These are phyloP conservation scores for Colius striatus DNA, from an alignment of 2,113 vertebrate species.

Conservation along the genomic window DNA sequence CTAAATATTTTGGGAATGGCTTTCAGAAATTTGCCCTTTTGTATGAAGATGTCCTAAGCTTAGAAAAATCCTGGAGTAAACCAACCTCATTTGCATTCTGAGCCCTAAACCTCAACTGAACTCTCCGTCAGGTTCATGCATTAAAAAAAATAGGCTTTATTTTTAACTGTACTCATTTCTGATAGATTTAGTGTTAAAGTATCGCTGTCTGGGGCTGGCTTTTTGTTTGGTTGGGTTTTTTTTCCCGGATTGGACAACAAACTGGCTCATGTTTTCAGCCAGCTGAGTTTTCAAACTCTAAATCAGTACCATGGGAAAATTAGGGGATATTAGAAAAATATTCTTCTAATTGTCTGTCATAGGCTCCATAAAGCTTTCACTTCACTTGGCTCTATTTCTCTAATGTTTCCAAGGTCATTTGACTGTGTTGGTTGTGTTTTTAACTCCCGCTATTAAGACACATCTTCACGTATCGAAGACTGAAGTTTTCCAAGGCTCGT, in stretches of 20 bases:
- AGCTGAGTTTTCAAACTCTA: background rate
- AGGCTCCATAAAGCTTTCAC: rapidly evolving
- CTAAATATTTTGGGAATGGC: background rate
- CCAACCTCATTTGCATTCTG: background rate
- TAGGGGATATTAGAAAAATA: background rate
- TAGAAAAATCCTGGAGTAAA: background rate
- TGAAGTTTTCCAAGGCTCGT: background rate
- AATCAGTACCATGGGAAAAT: background rate
- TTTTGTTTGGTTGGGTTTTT: rapidly evolving
- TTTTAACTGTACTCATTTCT: background rate
- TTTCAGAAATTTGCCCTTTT: background rate
- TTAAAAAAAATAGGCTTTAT: background rate
- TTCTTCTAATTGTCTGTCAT: background rate
- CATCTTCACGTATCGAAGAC: background rate
- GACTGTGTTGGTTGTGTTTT: background rate
- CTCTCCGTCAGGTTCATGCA: background rate
- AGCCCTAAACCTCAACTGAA: background rate
- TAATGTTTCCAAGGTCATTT: background rate
- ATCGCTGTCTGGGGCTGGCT: background rate
- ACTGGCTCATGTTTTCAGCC: background rate
- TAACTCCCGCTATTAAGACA: background rate
- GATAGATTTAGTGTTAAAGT: background rate
- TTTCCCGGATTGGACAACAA: background rate
- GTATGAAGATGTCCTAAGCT: background rate
- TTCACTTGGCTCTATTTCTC: background rate